These are phyloP conservation scores for Scaptodrosophila lebanonensis DNA, from an alignment of 1,140 invertebrate genomes.

Conservation along the genomic window DNA sequence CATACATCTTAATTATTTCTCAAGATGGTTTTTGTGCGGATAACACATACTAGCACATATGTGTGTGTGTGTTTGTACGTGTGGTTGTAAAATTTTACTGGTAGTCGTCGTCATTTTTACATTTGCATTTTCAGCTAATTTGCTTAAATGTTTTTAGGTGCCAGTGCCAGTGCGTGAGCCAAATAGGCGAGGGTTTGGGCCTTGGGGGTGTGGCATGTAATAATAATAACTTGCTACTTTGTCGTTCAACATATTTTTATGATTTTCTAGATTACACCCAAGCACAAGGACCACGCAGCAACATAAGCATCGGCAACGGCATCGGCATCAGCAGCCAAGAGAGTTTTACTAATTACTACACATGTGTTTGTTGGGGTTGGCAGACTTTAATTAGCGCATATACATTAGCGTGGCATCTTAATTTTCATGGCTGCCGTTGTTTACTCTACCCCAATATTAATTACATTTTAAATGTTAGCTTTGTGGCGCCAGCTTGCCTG, in stretches of 20 bases:
- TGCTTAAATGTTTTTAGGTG: constrained; percentile 74
- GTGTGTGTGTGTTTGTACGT: constrained; percentile 13
- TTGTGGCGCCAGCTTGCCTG: constrained; percentile 41
- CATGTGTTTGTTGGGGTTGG: constrained; percentile 6
- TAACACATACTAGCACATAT: constrained; percentile 33
- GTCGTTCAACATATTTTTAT: constrained; percentile 69
- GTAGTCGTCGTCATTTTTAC: constrained; percentile 69
- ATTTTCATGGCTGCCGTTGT: constrained; percentile 40
- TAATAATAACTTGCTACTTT: constrained; percentile 66
- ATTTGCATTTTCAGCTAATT: constrained; percentile 75
- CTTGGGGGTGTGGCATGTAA: constrained; percentile 23
- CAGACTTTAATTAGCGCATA: constrained; percentile 56
- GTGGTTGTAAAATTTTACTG: constrained; percentile 61
- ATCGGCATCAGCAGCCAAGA: no score
- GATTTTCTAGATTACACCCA: constrained; percentile 58
- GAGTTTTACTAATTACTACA: no score
- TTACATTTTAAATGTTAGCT: constrained; percentile 61
- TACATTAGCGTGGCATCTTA: constrained; percentile 55
- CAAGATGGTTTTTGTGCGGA: constrained; percentile 71
- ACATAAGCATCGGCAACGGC: no score
- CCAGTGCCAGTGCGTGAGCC: constrained; percentile 4
- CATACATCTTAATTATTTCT: constrained; percentile 77
- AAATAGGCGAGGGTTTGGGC: no score
- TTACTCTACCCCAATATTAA: constrained; percentile 43
- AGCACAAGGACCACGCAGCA: constrained; percentile 35